Evolutionary conservation across 2,888 invertebrate species (phyloP).

Genomic region (Ophioninae sp.): DNA sequence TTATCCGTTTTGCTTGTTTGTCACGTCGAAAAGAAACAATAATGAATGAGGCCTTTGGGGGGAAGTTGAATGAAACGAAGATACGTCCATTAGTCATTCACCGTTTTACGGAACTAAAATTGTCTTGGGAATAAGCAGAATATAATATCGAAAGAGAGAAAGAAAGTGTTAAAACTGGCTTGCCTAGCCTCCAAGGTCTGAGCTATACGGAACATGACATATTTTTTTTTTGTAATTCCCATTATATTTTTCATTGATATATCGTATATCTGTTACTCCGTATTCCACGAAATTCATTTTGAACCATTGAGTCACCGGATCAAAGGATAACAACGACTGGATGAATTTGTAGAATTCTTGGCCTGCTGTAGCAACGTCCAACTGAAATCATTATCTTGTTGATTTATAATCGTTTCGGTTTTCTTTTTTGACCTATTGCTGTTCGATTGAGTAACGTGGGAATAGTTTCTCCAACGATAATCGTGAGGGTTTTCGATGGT

Average conservation of each 20-base stretch:
- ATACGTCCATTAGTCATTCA: not conserved
- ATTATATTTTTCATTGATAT: not conserved
- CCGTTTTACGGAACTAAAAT: not conserved
- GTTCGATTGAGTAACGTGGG: conserved; percentile 2
- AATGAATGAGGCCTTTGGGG: conserved; percentile 13
- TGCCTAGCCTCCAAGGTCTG: not conserved
- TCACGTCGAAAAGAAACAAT: not conserved
- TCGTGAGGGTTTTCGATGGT: conserved; percentile 40
- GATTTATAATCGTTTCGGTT: not conserved
- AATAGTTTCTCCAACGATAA: not conserved
- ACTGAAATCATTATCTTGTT: conserved; percentile 16
- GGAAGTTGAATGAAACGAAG: conserved; percentile 1
- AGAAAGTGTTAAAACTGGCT: too few species aligned
- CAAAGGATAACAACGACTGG: not conserved
- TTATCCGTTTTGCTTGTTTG: not conserved
- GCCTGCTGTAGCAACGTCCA: conserved; percentile 9
- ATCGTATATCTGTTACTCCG: conserved; percentile 1
- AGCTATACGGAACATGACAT: not conserved
- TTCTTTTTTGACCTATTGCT: conserved; percentile 14
- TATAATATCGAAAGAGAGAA: not conserved
- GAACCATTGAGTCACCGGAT: conserved; percentile 5
- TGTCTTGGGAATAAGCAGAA: not conserved
- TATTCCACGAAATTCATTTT: not conserved
- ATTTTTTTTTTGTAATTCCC: not conserved
- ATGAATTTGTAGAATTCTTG: conserved; percentile 12